A percentile compares a stretch with the other conserved stretches of the same genome.
These are phyloP conservation scores for Tricholaema leucomelas DNA, from an alignment of 2,113 vertebrate species.

Conservation along the genomic window DNA sequence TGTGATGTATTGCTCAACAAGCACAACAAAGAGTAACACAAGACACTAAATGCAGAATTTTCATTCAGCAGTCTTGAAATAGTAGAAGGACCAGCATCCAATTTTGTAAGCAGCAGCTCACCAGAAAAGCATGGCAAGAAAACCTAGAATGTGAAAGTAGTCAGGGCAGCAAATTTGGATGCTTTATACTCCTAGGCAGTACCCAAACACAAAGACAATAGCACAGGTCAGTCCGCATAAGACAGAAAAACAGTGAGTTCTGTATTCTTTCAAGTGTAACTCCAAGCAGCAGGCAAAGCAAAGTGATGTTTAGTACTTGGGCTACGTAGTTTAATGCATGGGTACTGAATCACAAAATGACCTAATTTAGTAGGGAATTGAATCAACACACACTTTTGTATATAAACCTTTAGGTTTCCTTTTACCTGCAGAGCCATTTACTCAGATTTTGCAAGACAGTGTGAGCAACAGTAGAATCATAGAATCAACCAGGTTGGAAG, in stretches of 20 bases:
- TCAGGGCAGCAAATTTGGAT: not conserved
- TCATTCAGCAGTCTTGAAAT: not conserved
- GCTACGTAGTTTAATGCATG: not conserved
- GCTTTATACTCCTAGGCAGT: not conserved
- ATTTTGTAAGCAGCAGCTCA: not conserved
- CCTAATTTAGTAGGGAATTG: not conserved
- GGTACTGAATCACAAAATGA: slow-evolving; percentile 7
- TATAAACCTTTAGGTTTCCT: not conserved
- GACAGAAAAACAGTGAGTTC: not conserved
- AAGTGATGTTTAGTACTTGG: not conserved
- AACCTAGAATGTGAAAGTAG: not conserved
- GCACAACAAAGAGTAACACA: not conserved
- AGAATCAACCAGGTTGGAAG: too few species aligned
- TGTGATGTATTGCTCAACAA: not conserved
- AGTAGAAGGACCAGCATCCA: not conserved
- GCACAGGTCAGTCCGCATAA: not conserved
- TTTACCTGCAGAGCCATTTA: not conserved
- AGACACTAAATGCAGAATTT: not conserved
- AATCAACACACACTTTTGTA: slow-evolving; percentile 45
- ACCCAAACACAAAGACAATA: not conserved
- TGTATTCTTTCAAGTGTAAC: not conserved
- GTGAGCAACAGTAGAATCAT: not conserved
- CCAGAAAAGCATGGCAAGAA: not conserved
- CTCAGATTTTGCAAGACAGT: not conserved
- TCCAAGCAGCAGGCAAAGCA: not conserved